Evolutionary conservation across 2,888 invertebrate genomes (phyloP).

Genomic region (Ornithoptera alexandrae): DNA sequence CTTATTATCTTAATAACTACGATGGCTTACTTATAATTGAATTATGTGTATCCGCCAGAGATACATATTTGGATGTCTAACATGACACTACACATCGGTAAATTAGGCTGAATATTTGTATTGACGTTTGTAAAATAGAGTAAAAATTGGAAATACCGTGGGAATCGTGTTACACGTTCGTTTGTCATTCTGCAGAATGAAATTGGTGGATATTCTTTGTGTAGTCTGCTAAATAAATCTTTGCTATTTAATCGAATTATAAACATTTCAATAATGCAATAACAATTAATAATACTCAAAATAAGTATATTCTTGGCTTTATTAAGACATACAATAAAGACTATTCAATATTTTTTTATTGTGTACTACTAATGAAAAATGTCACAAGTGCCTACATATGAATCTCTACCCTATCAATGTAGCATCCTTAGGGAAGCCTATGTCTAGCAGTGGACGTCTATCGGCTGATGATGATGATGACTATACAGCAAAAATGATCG

Average conservation of each 20-base stretch:
- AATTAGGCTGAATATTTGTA: conserved; percentile 14
- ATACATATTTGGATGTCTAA: conserved; percentile 8
- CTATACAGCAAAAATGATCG: too few species aligned
- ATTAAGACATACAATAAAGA: too few species aligned
- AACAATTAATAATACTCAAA: not conserved
- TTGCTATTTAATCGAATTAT: not conserved
- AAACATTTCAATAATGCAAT: not conserved
- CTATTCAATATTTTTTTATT: too few species aligned
- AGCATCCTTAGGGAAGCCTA: too few species aligned
- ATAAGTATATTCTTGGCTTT: not conserved
- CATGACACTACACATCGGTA: conserved; percentile 9
- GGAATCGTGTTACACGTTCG: conserved; percentile 18
- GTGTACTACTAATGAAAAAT: too few species aligned
- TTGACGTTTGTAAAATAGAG: conserved; percentile 12
- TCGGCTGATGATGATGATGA: too few species aligned
- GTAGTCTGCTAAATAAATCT: conserved; percentile 2
- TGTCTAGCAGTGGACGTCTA: too few species aligned
- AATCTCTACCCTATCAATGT: too few species aligned
- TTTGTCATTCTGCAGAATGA: conserved; percentile 13
- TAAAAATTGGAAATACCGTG: conserved; percentile 24
- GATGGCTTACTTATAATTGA: not conserved
- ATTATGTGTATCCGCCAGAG: not conserved
- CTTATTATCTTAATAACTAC: not conserved
- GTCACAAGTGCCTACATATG: too few species aligned
- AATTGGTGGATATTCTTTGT: conserved; percentile 10